Conservation (phyloP, 2,888 invertebrate species). For the Alviniconcha strummeri region DNA sequence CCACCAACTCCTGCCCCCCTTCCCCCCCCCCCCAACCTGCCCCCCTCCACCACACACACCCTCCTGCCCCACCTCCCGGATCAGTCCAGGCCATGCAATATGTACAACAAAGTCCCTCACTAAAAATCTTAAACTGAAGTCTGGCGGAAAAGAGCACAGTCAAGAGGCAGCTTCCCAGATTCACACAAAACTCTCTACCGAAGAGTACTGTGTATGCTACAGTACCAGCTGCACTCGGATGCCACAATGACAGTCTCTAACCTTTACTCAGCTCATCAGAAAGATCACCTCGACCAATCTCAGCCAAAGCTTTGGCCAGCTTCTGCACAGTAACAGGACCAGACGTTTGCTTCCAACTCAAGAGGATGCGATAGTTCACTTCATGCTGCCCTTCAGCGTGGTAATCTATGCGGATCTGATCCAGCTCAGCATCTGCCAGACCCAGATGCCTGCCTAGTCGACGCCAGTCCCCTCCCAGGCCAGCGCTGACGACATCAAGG, state of each 20-base stretch:
- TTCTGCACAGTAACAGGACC: background rate
- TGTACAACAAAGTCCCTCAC: too few relatives aligned
- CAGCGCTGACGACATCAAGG: constrained; percentile 17
- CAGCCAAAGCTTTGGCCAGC: constrained; percentile 14
- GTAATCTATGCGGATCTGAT: constrained; percentile 24
- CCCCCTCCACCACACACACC: too few relatives aligned
- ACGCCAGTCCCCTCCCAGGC: constrained; percentile 9
- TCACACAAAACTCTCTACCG: too few relatives aligned
- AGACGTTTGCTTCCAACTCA: constrained; percentile 11
- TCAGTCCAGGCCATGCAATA: too few relatives aligned
- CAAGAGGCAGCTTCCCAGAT: too few relatives aligned
- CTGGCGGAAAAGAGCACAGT: too few relatives aligned
- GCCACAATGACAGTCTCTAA: background rate
- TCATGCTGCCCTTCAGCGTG: constrained; percentile 25
- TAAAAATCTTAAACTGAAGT: too few relatives aligned
- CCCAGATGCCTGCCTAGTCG: constrained; percentile 3
- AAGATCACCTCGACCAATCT: constrained; percentile 27
- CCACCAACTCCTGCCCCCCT: too few relatives aligned
- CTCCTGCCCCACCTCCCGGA: too few relatives aligned
- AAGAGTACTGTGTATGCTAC: too few relatives aligned
- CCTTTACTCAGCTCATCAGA: constrained; percentile 26
- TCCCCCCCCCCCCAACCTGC: too few relatives aligned
- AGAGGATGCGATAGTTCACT: constrained; percentile 28
- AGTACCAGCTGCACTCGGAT: too few relatives aligned
- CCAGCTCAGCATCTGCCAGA: background rate